Conservation (phyloP, 2,797 vertebrate species). For the Coranthus polyacanthus region DNA sequence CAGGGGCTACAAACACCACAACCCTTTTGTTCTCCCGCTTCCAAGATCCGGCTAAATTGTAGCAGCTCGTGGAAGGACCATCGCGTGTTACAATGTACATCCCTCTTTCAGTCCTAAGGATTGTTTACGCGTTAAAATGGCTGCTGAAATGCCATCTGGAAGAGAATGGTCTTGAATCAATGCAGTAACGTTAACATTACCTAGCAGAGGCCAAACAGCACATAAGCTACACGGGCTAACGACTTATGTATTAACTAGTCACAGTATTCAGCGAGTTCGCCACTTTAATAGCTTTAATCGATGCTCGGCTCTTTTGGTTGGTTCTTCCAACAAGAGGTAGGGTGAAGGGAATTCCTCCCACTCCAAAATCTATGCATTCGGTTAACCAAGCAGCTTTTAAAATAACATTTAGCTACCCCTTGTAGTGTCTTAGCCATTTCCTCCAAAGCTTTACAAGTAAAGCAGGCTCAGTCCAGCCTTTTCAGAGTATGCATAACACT, state of each 20-base stretch:
- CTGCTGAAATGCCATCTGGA: constrained; percentile 77
- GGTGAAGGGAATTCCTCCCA: constrained; percentile 71
- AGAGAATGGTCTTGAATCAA: constrained; percentile 69
- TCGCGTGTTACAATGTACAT: constrained; percentile 19
- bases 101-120: constrained; percentile 39
- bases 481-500: constrained; percentile 51
- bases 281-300: constrained; percentile 17
- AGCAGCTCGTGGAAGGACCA: constrained; percentile 26
- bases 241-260: constrained; percentile 3
- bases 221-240: constrained; percentile 51
- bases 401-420: constrained; percentile 21
- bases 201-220: constrained; percentile 44
- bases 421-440: constrained; percentile 22
- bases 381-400: constrained; percentile 55
- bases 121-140: constrained; percentile 88
- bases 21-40: constrained; percentile 61
- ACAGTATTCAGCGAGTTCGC: not conserved
- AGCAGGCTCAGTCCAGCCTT: constrained; percentile 32
- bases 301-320: constrained; percentile 53
- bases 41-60: constrained; percentile 7
- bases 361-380: constrained; percentile 68
- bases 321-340: constrained; percentile 70
- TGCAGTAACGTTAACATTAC: constrained; percentile 43
- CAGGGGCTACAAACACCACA: constrained; percentile 38
- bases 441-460: constrained; percentile 19